Percentiles rank a stretch among this genome's conserved stretches.
Conservation (phyloP, 2,113 vertebrate genomes). For the Eolophus roseicapilla region DNA sequence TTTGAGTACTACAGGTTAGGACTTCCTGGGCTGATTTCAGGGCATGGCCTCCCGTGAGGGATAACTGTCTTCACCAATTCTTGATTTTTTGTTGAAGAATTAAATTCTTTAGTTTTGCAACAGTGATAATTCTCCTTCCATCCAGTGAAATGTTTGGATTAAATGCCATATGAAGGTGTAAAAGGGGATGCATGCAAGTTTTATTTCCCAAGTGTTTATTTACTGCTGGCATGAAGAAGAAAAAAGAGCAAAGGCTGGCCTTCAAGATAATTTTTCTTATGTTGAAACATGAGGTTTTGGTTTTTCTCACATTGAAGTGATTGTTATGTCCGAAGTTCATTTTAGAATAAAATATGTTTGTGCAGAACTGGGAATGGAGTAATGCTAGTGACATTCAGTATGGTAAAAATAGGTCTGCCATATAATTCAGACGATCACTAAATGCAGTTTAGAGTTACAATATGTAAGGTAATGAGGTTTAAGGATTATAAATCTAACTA, state of each 20-base stretch:
- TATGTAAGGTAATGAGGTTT: slow-evolving; percentile 11
- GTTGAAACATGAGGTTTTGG: not conserved
- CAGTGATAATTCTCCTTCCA: not conserved
- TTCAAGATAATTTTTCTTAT: not conserved
- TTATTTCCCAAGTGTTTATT: not conserved
- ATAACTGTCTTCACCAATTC: not conserved
- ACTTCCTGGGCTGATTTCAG: not conserved
- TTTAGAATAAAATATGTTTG: not conserved
- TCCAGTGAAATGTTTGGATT: not conserved
- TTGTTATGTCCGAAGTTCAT: not conserved
- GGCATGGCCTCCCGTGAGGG: not conserved
- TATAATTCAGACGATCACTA: not conserved
- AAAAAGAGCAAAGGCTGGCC: not conserved
- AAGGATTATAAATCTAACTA: not conserved
- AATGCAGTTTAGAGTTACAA: not conserved
- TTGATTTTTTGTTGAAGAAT: not conserved
- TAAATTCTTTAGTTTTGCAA: not conserved
- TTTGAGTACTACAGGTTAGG: not conserved
- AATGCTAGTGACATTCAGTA: not conserved
- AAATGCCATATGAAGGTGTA: not conserved
- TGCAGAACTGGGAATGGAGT: not conserved
- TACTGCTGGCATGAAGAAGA: not conserved
- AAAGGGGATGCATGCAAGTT: not conserved
- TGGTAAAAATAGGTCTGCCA: not conserved
- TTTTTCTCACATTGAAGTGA: not conserved